These are phyloP conservation scores for Suricata suricatta DNA, from an alignment of 2,113 vertebrate genomes.

Conservation along the genomic window DNA sequence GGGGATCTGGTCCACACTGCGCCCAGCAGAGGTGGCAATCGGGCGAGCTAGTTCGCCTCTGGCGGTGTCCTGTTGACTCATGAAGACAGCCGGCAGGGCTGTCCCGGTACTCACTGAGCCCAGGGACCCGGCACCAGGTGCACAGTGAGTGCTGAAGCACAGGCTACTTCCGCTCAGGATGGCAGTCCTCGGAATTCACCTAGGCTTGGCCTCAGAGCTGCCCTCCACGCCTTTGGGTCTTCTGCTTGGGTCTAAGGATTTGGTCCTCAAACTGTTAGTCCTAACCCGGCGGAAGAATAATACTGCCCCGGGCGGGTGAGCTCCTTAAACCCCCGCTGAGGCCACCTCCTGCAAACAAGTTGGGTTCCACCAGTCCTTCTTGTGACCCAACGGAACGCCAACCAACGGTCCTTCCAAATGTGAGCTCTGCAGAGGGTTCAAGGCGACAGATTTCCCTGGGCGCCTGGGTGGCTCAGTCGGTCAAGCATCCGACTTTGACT, in stretches of 20 bases:
- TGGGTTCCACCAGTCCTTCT: not conserved
- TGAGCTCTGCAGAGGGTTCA: not conserved
- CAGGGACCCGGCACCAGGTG: fast-evolving
- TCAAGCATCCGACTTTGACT: no score
- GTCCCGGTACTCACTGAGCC: not conserved
- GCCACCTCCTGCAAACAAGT: not conserved
- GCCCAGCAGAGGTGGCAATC: no score
- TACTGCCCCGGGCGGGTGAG: fast-evolving
- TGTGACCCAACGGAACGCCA: not conserved
- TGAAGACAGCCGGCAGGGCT: no score
- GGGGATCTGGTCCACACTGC: no score
- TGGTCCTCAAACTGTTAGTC: not conserved
- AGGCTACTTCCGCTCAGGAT: fast-evolving
- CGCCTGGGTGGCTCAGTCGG: no score
- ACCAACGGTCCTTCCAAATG: not conserved
- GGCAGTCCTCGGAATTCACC: fast-evolving
- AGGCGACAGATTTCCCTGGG: not conserved
- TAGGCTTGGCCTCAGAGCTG: fast-evolving
- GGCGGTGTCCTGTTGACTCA: fast-evolving
- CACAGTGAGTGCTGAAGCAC: fast-evolving
- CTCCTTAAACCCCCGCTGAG: not conserved
- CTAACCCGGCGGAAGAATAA: not conserved
- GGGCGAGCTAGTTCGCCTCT: fast-evolving
- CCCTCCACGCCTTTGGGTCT: not conserved
- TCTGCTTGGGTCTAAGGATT: not conserved